Base-by-base conservation (phyloP, 2,797 vertebrate genomes). In the Pterois miles region DNA sequence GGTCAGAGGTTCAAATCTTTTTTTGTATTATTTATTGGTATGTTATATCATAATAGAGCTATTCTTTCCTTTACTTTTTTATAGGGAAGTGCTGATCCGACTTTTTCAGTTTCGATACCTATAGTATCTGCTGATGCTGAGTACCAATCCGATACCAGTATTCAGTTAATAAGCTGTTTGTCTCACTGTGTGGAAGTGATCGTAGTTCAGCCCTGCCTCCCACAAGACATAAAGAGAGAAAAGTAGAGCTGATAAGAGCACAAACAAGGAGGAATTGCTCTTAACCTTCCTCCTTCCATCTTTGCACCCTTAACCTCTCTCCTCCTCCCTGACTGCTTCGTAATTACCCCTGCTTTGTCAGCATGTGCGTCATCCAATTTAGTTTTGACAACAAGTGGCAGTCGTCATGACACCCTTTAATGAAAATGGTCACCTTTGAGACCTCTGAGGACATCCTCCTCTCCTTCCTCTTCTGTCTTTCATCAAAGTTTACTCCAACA, bases 331-430 rank as follows among this genome's bases (percentile, higher is more conserved):
- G 64, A 29, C 57, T 8, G 16, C 56, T 2, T 71, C n/a, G 43
- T 77, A 70, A 80, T 81, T 33, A 60, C 2, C 33, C 0, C 72
- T 33, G 54, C 67, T 65, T 74, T 65, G 74, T 80, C 74, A 76
- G 65, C 56, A 20, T 0, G 48, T 75, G 70, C 4, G n/a, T 85
- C 68, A 60, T 31, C 20, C 52, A 77, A 43, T 68, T 33, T 1
- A n/a, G 13, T 63, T 71, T 54, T 52, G 71, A 71, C 78, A 83
- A 71, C 78, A 27, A 59, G 6, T 36, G 5, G 9, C 11, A 0
- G 85, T 92, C 23, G 75, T 6, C 86, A 88, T 82, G 86, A 60
- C 80, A 22, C 5, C 87, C 73, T 82, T 74, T 81, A 34, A 84
- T 87, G 52, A 43, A 11, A 57, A 6, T 46, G 43, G 46, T 72